phyloP scores from a whole-genome alignment of 2,888 invertebrate species.

The Tenthredo livida region DNA sequence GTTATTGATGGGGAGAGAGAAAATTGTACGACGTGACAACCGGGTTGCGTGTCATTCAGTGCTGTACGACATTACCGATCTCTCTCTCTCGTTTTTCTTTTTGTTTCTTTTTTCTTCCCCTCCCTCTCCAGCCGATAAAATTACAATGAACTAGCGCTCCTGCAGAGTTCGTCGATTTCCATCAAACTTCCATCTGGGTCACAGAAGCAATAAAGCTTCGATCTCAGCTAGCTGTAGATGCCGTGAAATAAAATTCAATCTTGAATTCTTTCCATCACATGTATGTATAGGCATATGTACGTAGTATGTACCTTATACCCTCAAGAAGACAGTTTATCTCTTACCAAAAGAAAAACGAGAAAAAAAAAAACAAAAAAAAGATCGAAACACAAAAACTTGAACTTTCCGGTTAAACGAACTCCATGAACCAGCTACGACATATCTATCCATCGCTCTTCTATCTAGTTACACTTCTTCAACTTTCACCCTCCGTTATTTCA shows the following conservation, averaged over 20 bases:
- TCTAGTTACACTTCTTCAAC: neutral
- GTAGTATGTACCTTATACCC: neutral
- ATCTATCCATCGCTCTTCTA: neutral
- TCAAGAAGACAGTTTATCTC: constrained; percentile 22
- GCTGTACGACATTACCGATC: constrained; percentile 1
- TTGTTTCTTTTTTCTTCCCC: neutral
- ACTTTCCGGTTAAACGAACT: constrained; percentile 2
- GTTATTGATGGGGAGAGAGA: neutral
- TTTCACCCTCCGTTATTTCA: neutral
- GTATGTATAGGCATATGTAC: neutral
- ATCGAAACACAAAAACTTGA: neutral
- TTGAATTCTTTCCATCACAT: constrained; percentile 4
- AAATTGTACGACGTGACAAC: neutral
- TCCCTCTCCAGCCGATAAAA: constrained; percentile 30
- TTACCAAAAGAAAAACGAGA: neutral
- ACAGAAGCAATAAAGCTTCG: constrained; percentile 48
- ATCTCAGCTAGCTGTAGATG: constrained; percentile 26
- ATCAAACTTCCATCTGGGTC: constrained; percentile 51
- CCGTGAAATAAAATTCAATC: constrained; percentile 46
- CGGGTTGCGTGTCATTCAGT: constrained; percentile 22
- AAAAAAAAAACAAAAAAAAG: neutral
- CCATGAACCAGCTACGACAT: neutral
- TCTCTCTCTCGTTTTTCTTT: neutral
- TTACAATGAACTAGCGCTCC: constrained; percentile 36
- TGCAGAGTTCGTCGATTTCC: constrained; percentile 34